Evolutionary conservation across 2,113 vertebrate genomes (phyloP).

Genomic region (Odontophorus gujanensis): DNA sequence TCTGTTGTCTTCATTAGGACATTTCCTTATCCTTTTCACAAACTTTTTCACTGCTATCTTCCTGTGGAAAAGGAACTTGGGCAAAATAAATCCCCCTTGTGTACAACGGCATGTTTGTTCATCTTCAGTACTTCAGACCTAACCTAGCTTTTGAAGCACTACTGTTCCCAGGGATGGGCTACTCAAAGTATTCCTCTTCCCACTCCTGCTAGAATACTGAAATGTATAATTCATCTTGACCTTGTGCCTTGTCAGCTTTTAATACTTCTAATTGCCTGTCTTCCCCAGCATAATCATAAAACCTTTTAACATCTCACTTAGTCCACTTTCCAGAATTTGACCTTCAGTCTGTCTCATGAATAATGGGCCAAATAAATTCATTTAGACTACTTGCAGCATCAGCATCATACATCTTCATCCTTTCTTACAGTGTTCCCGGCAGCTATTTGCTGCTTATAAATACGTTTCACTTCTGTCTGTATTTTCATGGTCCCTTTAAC

Average conservation of each 20-base stretch:
- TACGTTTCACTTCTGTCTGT: background rate
- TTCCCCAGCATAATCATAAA: slow-evolving; percentile 24
- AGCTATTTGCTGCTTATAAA: background rate
- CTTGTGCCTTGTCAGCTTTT: slow-evolving; percentile 22
- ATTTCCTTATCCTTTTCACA: background rate
- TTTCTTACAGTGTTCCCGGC: background rate
- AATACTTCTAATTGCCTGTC: slow-evolving; percentile 24
- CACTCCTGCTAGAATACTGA: background rate
- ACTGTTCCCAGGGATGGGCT: background rate
- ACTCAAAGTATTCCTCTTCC: background rate
- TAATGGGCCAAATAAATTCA: slow-evolving; percentile 6
- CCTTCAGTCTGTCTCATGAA: slow-evolving; percentile 19
- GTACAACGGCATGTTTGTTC: background rate
- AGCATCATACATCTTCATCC: background rate
- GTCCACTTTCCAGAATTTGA: slow-evolving; percentile 25
- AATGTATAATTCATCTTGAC: slow-evolving; percentile 3
- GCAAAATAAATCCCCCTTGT: background rate
- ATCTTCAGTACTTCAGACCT: background rate
- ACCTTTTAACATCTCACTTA: slow-evolving; percentile 44
- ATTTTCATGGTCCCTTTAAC: background rate
- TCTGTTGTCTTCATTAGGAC: background rate
- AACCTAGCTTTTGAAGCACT: background rate
- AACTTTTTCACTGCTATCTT: background rate
- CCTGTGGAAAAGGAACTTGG: background rate
- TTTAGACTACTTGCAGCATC: background rate